Conservation (phyloP, 2,797 vertebrate genomes). For the Lacerta viridis region DNA sequence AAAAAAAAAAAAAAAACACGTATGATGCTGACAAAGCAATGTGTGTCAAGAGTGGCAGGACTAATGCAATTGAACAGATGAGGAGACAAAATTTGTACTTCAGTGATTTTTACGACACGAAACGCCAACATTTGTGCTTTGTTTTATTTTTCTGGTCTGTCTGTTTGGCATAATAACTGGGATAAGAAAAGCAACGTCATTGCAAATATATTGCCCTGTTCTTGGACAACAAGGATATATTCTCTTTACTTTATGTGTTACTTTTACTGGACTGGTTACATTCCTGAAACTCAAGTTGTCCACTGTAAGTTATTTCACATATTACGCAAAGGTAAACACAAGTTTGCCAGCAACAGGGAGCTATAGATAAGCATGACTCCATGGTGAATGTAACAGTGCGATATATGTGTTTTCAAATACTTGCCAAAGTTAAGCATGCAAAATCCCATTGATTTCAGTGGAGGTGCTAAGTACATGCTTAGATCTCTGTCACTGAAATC, state of each 20-base stretch:
- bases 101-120: slow-evolving; percentile 29
- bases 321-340: background rate
- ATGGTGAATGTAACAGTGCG: background rate
- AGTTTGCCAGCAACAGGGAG: background rate
- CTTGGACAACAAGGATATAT: slow-evolving; percentile 22
- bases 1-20: background rate
- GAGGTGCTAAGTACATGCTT: background rate
- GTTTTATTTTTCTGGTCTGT: background rate
- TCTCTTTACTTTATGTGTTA: background rate
- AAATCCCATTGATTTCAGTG: background rate
- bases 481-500: background rate
- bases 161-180: slow-evolving; percentile 9
- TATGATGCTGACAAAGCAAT: slow-evolving; percentile 16
- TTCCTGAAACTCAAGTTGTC: slow-evolving; percentile 8
- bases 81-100: slow-evolving; percentile 8
- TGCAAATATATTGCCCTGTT: slow-evolving; percentile 11
- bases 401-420: background rate
- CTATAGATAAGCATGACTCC: background rate
- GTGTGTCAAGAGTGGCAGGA: background rate
- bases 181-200: slow-evolving; percentile 22
- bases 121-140: background rate
- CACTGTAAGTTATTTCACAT: background rate
- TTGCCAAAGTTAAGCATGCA: background rate
- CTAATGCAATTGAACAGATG: slow-evolving; percentile 31
- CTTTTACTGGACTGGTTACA: background rate